Evolutionary conservation across 2,888 invertebrate species (phyloP), one percentile per base, ranked within the genome.

Genomic region (Cephus spinipes): DNA sequence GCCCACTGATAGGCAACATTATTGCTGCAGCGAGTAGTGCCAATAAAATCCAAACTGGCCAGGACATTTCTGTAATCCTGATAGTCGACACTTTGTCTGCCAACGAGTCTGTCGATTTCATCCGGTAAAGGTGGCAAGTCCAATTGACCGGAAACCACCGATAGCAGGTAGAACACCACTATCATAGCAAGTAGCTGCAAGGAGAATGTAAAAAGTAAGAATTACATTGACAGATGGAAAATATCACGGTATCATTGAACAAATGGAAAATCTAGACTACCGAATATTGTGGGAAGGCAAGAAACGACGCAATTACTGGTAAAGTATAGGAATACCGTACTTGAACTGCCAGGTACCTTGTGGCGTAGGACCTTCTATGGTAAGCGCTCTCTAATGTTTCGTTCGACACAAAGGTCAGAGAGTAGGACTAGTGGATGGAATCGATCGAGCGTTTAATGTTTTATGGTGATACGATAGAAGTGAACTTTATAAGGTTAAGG

Each of bases 1-100:
- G 95, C 95, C 97, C 97, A 97, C 88, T 97, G 97, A 1, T 96
- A 96, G 0, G 94, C 95, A n/a, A 97, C 97, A 90, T 97, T 97
- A 76, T 95, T 95, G 0, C 96, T 96, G 87, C 97, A 97, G 90
- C 96, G 95, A 89, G 95, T 94, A 0, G 96, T 95, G 12, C 96
- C 95, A 87, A 95, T 94, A 40, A 95, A 94, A 89, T 97, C 97
- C 35, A 96, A 93, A 80, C 95, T 95, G 73, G 94, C 93, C 81
- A 97, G 89, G 68, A 91, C 83, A 71, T 90, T 90, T 75, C 86
- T 83, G 31, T 86, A 85, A 73, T 91, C 90, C 68, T 85, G 55
- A 32, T 86, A 84, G 11, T 82, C 82, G 4, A 79, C 81, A 23
- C 69, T 30, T 78, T 79, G 71, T 30, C 33, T 78, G 73, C 77